These are phyloP conservation scores for Seriola dumerili DNA, from an alignment of 2,113 vertebrate species.

Conservation along the genomic window DNA sequence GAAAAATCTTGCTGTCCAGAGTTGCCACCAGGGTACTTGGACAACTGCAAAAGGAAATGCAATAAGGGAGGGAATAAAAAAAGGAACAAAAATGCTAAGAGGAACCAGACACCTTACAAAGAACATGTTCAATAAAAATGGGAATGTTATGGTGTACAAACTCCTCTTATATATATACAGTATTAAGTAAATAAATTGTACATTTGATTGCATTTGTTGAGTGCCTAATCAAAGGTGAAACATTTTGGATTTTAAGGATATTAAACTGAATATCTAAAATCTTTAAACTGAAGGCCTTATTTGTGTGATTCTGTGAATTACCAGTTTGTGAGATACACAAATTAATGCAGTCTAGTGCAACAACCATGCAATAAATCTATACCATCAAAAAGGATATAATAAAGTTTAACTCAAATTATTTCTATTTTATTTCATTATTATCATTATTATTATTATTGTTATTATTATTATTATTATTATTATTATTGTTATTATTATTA, in stretches of 20 bases:
- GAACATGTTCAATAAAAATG: neutral
- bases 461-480: no score
- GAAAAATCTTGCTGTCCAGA: conserved; percentile 19
- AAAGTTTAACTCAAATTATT: no score
- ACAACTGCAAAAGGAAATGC: conserved; percentile 34
- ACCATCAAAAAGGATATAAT: no score
- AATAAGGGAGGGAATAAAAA: conserved; percentile 24
- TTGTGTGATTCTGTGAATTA: neutral
- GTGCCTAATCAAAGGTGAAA: neutral
- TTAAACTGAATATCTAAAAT: neutral
- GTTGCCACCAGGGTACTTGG: neutral
- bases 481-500: no score
- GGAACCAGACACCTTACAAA: neutral
- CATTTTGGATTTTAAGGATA: neutral
- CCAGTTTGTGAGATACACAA: neutral
- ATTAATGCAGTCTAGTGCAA: neutral
- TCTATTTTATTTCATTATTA: no score
- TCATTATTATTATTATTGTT: no score
- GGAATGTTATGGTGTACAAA: neutral
- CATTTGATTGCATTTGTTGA: neutral
- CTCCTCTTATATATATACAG: neutral
- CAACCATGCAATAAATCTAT: neutral
- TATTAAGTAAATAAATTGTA: neutral
- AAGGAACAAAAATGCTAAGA: neutral
- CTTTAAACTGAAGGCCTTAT: neutral